phyloP scores from a whole-genome alignment of 2,888 invertebrate species.

The Oscheius sp. region DNA sequence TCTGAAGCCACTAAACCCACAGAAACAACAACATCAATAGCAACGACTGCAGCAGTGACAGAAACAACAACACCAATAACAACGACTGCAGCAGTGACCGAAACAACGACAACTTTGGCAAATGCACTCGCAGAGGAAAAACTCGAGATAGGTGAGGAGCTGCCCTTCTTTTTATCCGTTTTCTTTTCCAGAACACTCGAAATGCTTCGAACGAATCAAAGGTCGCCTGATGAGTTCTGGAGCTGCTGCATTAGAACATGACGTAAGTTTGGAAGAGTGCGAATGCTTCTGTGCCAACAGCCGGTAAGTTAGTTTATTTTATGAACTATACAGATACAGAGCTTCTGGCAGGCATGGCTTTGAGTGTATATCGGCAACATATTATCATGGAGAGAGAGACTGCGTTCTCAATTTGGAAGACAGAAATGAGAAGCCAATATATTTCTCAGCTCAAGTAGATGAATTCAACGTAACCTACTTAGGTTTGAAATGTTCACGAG shows the following conservation, averaged over 20 bases:
- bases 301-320: constrained; percentile 38
- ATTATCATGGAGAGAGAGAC: constrained; percentile 66
- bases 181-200: constrained; percentile 26
- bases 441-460: constrained; percentile 42
- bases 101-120: background rate
- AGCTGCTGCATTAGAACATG: constrained; percentile 67
- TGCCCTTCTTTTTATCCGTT: background rate
- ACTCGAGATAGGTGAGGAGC: no score
- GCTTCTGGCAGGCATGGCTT: constrained; percentile 65
- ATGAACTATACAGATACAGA: constrained; percentile 31
- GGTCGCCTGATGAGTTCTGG: constrained; percentile 60
- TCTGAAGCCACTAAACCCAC: constrained; percentile 12
- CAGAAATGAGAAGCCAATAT: constrained; percentile 37
- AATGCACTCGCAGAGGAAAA: no score
- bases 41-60: constrained; percentile 2
- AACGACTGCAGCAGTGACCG: background rate
- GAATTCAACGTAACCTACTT: constrained; percentile 58
- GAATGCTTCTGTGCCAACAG: constrained; percentile 69
- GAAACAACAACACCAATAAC: constrained; percentile 1
- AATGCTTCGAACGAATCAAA: constrained; percentile 58
- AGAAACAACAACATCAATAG: background rate
- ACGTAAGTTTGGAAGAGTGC: constrained; percentile 65
- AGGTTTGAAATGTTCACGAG: constrained; percentile 54
- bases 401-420: constrained; percentile 68
- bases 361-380: constrained; percentile 69